Evolutionary conservation across 2,888 invertebrate species (phyloP), one percentile per base, ranked within the genome.

Genomic region (Nomada fucata): DNA sequence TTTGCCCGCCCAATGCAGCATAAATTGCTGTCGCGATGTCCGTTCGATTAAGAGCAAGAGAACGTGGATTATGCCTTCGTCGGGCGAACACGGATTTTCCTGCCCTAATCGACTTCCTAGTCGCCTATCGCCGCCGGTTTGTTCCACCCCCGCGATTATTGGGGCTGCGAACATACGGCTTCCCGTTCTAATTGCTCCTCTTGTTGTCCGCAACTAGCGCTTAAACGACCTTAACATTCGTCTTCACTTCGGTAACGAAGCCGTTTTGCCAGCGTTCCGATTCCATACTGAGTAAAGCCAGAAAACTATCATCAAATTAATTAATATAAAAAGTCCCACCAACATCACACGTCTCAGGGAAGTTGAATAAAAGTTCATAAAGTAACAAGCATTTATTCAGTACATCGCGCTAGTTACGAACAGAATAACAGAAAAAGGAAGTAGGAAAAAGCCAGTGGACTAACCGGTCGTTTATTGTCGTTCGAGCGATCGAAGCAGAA

Each of bases 61-160:
- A 77, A 52, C 82, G 44, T 55, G 76, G 82, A 83, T 83, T 82
- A 83, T 77, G 73, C 67, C 76, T 63, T 5, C 63, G 79, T 4
- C 59, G 13, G 55, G 20, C 52, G 23, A 26, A 55, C 64, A 67
- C 52, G 79, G 84, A 84, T 79, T 83, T 84, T 73, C 67, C 52
- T 55, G 74, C 61, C 78, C 78, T 86, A 88, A 87, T 87, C 88
- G 86, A 86, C 79, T 86, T 86, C 79, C 74, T 81, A 72, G 76
- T 83, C 67, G 78, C 69, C 71, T 83, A 81, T 70, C 88, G 78
- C 61, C 83, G 74, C 59, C 70, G 72, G 67, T 87, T 87, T 83
- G 85, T 79, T 65, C 78, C 76, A 59, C 70, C 85, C 67, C 70
- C 86, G 73, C 68, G 77, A 86, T 82, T 82, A 81, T 79, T 73